These are phyloP conservation scores for Camponotus floridanus DNA, from an alignment of 1,140 invertebrate genomes.

Conservation along the genomic window DNA sequence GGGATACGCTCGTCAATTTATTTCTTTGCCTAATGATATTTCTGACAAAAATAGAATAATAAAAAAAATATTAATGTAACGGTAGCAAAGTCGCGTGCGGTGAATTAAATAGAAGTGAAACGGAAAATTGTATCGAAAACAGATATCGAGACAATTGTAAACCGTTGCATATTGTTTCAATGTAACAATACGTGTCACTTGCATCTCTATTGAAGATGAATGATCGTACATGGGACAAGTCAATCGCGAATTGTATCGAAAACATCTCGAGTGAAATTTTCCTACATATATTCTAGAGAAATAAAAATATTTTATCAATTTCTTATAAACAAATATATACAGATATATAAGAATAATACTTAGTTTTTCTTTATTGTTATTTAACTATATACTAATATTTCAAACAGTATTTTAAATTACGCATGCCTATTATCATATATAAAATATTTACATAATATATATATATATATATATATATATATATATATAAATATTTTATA, in stretches of 20 bases:
- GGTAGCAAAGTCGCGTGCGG: not conserved
- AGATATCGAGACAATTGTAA: constrained; percentile 10
- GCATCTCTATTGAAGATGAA: constrained; percentile 14
- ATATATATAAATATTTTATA: not conserved
- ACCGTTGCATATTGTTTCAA: constrained; percentile 13
- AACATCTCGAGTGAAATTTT: not conserved
- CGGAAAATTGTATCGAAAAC: constrained; percentile 46
- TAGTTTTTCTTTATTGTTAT: not conserved
- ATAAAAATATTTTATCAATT: not conserved
- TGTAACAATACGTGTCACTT: constrained; percentile 24
- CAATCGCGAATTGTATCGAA: not conserved
- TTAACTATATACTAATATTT: no score
- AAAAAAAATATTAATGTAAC: not conserved
- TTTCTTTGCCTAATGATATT: not conserved
- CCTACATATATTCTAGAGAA: not conserved
- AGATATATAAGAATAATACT: constrained; percentile 1
- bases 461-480: no score
- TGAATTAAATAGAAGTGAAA: constrained; percentile 27
- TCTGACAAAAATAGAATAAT: not conserved
- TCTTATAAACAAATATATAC: not conserved
- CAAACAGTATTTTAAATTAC: no score
- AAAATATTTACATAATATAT: no score
- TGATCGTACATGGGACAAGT: not conserved
- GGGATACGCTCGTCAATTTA: constrained; percentile 1
- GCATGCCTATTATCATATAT: no score